Evolutionary conservation across 2,113 vertebrate genomes (phyloP), one percentile per base, ranked within the genome.

Genomic region (Daphoenositta chrysoptera): DNA sequence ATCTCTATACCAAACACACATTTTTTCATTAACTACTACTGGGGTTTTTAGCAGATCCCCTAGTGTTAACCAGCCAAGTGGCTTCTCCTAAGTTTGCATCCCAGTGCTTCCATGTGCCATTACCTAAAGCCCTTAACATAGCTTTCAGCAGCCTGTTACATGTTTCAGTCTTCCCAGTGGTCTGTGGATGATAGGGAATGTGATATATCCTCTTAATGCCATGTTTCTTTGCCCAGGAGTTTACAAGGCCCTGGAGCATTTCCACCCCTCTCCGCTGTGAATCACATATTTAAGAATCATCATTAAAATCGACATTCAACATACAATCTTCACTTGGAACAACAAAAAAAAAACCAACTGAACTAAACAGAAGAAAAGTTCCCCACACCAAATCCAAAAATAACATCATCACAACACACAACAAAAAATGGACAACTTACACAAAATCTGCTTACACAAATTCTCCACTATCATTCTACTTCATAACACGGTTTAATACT

Each of bases 261-360:
- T 24, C 19, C 6, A 30, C 9, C 6, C 39, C 48, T 65, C 1
- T 0, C 15, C 1, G 2, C 9, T 44, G 20, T 44, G 39, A 65
- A 65, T 54, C 31, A 65, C 33, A 4, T 65, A 44, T 28, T 54
- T 19, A 35, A 24, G 26, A 35, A 65, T 53, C 35, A 42, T 42
- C 47, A 57, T 68, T 26, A 37, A 80, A 80, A 56, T 40, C 5
- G 9, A 61, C 35, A 50, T 40, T 56, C 21, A 56, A 13, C 27
- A 37, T 66, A 26, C 6, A 37, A 26, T 26, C 40, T 66, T 56
- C 33, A 45, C 21, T 56, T 56, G 31, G 16, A 80, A 37, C 15
- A 65, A 45, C 26, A 37, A 35, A 80, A 42, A 79, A 42, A n/a
- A 65, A 10, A 27, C 5, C 33, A 53, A 5, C 33, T 26, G 27